Evolutionary conservation across 2,888 invertebrate genomes (phyloP).

Genomic region (Cephus pygmeus): DNA sequence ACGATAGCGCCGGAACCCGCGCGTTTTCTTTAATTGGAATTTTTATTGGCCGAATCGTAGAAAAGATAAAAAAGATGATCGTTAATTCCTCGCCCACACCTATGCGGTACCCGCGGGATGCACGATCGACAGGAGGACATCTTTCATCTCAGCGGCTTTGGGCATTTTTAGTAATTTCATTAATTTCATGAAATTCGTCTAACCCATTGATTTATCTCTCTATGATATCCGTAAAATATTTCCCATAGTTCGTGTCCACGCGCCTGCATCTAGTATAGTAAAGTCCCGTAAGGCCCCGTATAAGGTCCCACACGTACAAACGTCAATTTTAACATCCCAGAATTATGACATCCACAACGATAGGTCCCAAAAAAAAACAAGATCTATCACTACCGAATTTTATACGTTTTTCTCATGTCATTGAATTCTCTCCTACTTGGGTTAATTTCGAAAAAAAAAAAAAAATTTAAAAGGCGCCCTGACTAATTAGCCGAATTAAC

Average conservation of each 20-base stretch:
- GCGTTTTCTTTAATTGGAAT: constrained; percentile 22
- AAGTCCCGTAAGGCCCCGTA: not conserved
- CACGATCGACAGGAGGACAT: constrained; percentile 1
- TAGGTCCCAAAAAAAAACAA: not conserved
- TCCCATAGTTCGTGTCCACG: not conserved
- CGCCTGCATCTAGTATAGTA: not conserved
- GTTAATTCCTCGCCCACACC: constrained; percentile 20
- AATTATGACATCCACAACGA: not conserved
- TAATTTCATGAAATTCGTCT: constrained; percentile 21
- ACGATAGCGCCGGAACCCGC: not conserved
- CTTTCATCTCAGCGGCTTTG: constrained; percentile 1
- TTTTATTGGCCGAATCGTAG: constrained; percentile 20
- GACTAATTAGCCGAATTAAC: not conserved
- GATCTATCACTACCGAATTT: not conserved
- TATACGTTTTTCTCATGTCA: not conserved
- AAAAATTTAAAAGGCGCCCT: not conserved
- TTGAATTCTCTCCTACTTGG: not conserved
- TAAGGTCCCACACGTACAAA: not conserved
- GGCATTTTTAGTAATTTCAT: constrained; percentile 16
- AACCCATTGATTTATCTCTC: constrained; percentile 1
- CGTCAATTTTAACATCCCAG: not conserved
- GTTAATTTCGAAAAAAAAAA: not conserved
- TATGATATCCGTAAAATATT: not conserved
- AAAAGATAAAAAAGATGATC: constrained; percentile 10
- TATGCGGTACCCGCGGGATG: not conserved